These are phyloP conservation scores for Uromys caudimaculatus DNA, from an alignment of 2,797 vertebrate species.

Conservation along the genomic window DNA sequence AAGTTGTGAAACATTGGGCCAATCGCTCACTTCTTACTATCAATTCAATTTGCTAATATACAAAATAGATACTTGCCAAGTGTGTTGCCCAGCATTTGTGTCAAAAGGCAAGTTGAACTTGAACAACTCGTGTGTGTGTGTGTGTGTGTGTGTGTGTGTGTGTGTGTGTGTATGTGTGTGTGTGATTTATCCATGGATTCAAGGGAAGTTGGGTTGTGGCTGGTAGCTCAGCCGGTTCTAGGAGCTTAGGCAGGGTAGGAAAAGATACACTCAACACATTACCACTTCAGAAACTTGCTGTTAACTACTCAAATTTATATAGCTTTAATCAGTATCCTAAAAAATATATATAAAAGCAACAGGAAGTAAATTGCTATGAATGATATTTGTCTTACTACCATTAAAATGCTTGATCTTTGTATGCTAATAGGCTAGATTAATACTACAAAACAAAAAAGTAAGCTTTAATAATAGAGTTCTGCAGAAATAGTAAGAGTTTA, in stretches of 20 bases:
- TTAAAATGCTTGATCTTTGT: slow-evolving; percentile 27
- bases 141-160: too few species aligned
- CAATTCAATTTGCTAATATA: slow-evolving; percentile 26
- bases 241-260: too few species aligned
- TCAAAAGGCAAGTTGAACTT: too few species aligned
- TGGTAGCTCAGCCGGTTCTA: too few species aligned
- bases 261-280: background rate
- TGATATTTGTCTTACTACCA: background rate
- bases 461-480: background rate
- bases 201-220: too few species aligned
- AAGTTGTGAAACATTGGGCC: background rate
- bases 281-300: slow-evolving; percentile 27
- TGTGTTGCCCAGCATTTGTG: background rate
- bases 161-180: too few species aligned
- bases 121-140: too few species aligned
- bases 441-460: slow-evolving; percentile 27
- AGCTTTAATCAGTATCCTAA: background rate
- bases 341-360: background rate
- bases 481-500: background rate
- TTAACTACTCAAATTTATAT: slow-evolving; percentile 17
- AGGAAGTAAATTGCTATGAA: background rate
- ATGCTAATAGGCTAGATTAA: background rate
- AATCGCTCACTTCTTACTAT: background rate
- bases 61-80: background rate
- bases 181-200: too few species aligned